These are phyloP conservation scores for Fregata magnificens DNA, from an alignment of 2,113 vertebrate genomes.

Conservation along the genomic window DNA sequence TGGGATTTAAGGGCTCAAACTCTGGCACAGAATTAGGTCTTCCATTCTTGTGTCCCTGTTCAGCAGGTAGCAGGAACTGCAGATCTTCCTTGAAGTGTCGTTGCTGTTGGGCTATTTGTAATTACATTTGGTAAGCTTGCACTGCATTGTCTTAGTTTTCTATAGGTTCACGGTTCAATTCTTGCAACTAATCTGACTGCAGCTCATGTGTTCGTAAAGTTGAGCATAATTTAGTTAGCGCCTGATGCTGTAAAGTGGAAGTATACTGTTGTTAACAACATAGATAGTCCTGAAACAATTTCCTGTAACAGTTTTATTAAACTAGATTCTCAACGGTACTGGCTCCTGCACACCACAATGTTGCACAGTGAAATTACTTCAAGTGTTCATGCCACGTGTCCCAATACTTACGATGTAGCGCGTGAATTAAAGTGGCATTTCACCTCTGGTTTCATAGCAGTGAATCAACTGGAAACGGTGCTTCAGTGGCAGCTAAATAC, in stretches of 20 bases:
- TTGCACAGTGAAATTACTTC: neutral
- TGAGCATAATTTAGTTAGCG: neutral
- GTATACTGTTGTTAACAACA: neutral
- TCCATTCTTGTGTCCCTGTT: neutral
- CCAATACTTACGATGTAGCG: rapidly evolving
- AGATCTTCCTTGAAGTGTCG: neutral
- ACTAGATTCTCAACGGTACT: neutral
- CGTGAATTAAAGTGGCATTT: neutral
- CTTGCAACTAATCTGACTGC: neutral
- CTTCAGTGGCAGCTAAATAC: neutral
- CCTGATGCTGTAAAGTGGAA: neutral
- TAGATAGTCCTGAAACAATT: neutral
- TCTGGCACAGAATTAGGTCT: neutral
- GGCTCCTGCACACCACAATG: neutral
- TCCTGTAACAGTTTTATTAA: neutral
- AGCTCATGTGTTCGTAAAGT: neutral
- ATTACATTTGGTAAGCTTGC: neutral
- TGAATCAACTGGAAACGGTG: neutral
- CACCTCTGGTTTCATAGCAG: neutral
- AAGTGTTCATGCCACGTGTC: neutral
- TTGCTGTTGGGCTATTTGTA: neutral
- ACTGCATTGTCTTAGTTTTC: neutral
- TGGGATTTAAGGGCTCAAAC: neutral
- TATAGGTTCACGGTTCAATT: neutral
- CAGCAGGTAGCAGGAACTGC: neutral